A percentile compares a stretch with the other conserved stretches of the same genome.
Evolutionary conservation across 1,140 invertebrate species (phyloP).

Genomic region (Drosophila arawakana): DNA sequence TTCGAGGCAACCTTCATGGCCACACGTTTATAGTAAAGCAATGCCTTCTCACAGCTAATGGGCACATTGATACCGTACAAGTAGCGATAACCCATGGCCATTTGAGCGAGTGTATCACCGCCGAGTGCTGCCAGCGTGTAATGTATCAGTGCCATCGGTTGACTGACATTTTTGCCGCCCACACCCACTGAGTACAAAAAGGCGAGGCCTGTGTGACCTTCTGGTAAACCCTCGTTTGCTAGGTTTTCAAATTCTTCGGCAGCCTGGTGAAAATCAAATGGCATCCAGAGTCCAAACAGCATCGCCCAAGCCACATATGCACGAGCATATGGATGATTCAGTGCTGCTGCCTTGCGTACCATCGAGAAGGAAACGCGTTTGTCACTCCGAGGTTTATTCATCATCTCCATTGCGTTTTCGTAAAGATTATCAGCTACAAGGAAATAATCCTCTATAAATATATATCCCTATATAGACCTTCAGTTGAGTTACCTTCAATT

Average conservation of each 20-base stretch:
- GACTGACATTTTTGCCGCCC: slow-evolving; percentile 91
- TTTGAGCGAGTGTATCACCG: slow-evolving; percentile 96
- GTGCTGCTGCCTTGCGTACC: slow-evolving; percentile 87
- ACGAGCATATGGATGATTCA: slow-evolving; percentile 92
- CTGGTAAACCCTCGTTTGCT: slow-evolving; percentile 90
- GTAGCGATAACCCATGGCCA: slow-evolving; percentile 96
- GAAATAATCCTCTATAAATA: background rate
- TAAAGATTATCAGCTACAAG: slow-evolving; percentile 67
- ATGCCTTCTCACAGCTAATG: slow-evolving; percentile 94
- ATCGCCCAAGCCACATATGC: slow-evolving; percentile 94
- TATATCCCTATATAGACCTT: no score
- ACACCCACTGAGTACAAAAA: slow-evolving; percentile 96
- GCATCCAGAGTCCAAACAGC: slow-evolving; percentile 91
- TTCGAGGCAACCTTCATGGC: slow-evolving; percentile 95
- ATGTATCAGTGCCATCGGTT: slow-evolving; percentile 95
- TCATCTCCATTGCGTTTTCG: slow-evolving; percentile 72
- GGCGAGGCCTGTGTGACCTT: slow-evolving; percentile 95
- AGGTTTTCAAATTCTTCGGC: slow-evolving; percentile 92
- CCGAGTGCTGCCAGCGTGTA: slow-evolving; percentile 96
- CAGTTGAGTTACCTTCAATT: slow-evolving; percentile 61
- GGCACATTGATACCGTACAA: slow-evolving; percentile 95
- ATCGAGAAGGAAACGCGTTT: slow-evolving; percentile 67
- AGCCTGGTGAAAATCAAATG: slow-evolving; percentile 91
- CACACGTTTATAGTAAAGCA: slow-evolving; percentile 95
- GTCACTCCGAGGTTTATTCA: slow-evolving; percentile 63